Evolutionary conservation across 2,797 vertebrate species (phyloP), one percentile per base, ranked within the genome.

Genomic region (Zenarchopterus dispar): DNA sequence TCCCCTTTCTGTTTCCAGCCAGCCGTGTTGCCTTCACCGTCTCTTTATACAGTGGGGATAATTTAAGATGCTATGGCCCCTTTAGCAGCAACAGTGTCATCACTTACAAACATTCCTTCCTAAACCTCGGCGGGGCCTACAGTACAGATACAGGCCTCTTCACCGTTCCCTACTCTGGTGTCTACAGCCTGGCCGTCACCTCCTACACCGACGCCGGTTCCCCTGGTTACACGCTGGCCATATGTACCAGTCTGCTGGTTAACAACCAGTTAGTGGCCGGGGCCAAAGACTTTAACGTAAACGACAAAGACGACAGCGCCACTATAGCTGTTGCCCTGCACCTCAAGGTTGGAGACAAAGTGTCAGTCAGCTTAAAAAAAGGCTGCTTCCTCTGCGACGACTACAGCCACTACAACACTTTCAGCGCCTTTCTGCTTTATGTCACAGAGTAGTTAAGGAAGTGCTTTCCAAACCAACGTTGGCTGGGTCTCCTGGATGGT

Each of bases 341-440:
- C n/a, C 82, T 94, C 56, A 63, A 18, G 0, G 63, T 71, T 0
- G 84, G 84, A 6, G 90, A 94, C 58, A 1, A 8, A 6, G 87
- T 94, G 70, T 10, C 47, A 0, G 87, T 93, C 11, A 22, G 0
- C 11, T 68, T 93, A 42, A 70, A 57, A 2, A 0, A 0, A 0
- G 76, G 61, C 15, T 93, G 91, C 60, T 67, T 22, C 66, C 62
- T 94, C 57, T 94, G 92, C 0, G 90, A 91, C 19, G 55, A 81
- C 47, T 28, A 1, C 2, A 82, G 24, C 72, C 88, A 90, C 77
- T 91, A 81, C 13, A 94, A 94, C 77, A 93, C 91, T 10, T 94
- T 94, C 77, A 89, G 73, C 5, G 90, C 47, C 26, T 93, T 93
- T 56, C 81, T 94, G 67, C 89, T 94, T 8, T 91, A 92, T 60